These are phyloP conservation scores for Lasius fuliginosus DNA, from an alignment of 2,888 invertebrate genomes.

Conservation along the genomic window DNA sequence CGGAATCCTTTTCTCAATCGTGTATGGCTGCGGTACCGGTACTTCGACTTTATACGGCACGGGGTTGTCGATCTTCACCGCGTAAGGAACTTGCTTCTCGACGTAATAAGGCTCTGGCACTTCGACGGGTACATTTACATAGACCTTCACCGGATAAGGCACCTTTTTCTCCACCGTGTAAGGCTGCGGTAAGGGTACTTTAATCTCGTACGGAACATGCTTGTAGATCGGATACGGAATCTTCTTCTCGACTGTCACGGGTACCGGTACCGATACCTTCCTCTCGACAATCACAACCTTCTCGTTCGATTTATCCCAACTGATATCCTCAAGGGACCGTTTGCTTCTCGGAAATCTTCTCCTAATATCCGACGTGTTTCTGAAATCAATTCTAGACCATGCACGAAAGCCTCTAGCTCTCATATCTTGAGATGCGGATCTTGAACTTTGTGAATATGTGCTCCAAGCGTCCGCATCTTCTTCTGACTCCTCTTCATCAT, in stretches of 20 bases:
- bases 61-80: constrained; percentile 78
- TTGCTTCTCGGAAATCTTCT: constrained; percentile 59
- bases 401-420: neutral
- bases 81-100: constrained; percentile 80
- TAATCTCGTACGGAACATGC: constrained; percentile 90
- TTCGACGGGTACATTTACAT: constrained; percentile 72
- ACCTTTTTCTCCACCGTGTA: constrained; percentile 89
- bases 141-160: constrained; percentile 87
- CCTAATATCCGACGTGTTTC: constrained; percentile 23
- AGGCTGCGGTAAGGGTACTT: constrained; percentile 89
- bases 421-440: neutral
- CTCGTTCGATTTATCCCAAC: constrained; percentile 51
- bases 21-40: constrained; percentile 83
- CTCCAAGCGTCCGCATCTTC: constrained; percentile 62
- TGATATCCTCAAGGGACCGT: neutral
- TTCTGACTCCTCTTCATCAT: constrained; percentile 37
- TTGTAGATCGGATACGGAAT: constrained; percentile 90
- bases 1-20: constrained; percentile 82
- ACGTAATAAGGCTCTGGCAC: constrained; percentile 88
- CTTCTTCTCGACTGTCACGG: constrained; percentile 89
- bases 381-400: constrained; percentile 34
- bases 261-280: constrained; percentile 76
- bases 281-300: constrained; percentile 65
- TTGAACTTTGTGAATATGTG: neutral
- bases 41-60: constrained; percentile 81